These are phyloP conservation scores for Orthosia cruda DNA, from an alignment of 2,888 invertebrate species.

Conservation along the genomic window DNA sequence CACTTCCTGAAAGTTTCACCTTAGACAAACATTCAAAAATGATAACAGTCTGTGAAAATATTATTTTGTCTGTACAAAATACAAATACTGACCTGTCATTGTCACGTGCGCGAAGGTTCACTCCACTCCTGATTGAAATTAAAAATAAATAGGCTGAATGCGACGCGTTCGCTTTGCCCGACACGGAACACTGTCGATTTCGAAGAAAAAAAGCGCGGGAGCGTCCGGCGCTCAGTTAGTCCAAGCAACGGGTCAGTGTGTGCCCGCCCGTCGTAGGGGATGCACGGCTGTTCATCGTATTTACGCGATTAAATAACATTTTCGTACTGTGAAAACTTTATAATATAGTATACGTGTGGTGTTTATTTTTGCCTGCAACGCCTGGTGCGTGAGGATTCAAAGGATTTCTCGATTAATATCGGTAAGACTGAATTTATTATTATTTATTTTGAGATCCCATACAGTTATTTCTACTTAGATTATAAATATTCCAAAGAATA, in stretches of 20 bases:
- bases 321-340: slow-evolving; percentile 65
- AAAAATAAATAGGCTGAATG: slow-evolving; percentile 80
- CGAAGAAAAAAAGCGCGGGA: slow-evolving; percentile 70
- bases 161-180: slow-evolving; percentile 74
- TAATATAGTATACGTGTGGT: slow-evolving; percentile 71
- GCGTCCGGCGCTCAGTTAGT: slow-evolving; percentile 57
- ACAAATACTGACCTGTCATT: slow-evolving; percentile 79
- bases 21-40: slow-evolving; percentile 45
- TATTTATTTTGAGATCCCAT: not conserved
- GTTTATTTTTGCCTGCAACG: slow-evolving; percentile 69
- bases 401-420: slow-evolving; percentile 68
- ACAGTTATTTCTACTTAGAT: not conserved
- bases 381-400: slow-evolving; percentile 60
- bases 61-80: slow-evolving; percentile 44
- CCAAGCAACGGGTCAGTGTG: slow-evolving; percentile 76
- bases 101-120: slow-evolving; percentile 76
- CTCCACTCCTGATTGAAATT: slow-evolving; percentile 75
- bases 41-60: slow-evolving; percentile 36
- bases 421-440: slow-evolving; percentile 64
- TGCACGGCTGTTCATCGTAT: slow-evolving; percentile 73
- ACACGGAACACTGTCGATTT: slow-evolving; percentile 74
- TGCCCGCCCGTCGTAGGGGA: slow-evolving; percentile 75
- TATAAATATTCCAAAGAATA: not conserved
- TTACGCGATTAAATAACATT: slow-evolving; percentile 72
- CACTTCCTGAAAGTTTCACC: slow-evolving; percentile 25